Evolutionary conservation across 2,888 invertebrate genomes (phyloP), one percentile per base, ranked within the genome.

Genomic region (Drosophila hawaiiensis): DNA sequence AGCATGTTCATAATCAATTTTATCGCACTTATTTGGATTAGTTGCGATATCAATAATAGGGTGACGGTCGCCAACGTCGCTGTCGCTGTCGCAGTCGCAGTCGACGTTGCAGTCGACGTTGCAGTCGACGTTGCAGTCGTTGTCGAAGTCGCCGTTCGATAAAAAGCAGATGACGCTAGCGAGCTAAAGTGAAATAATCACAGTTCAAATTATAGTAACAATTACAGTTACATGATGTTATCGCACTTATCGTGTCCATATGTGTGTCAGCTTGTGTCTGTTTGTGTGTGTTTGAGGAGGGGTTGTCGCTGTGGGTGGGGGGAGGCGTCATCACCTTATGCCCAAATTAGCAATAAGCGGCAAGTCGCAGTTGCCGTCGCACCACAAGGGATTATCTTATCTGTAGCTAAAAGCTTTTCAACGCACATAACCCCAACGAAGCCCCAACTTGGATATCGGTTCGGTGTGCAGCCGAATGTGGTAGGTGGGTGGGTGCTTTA

Each of bases 1-100:
- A 87, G 87, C 91, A 91, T 91, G 91, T 89, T 91, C 91, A 87
- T 89, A 89, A 84, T 89, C 85, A 89, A 89, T 89, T 89, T 91
- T 89, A 89, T 89, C 89, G 90, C 90, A 91, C 88, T 85, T 87
- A 87, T 85, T 88, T 84, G 89, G 89, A 89, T 89, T 89, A 89
- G 91, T 91, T 91, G 89, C 82, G 90, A 91, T 90, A 89, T 81
- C 76, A 76, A 75, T 76, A 77, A 79, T 80, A 82, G 78, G 39
- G 35, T 62, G 77, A 74, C 68, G 68, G 39, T n/a, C 58, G 70
- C 19, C 47, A 35, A 12, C 35, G 10, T 60, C 33, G 29, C 37
- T 9, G 53, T n/a, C 52, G n/a, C 31, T 0, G 25, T 55, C 37
- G 55, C 54, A 16, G 33, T 53, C 33, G 31, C n/a, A 5, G 12